These are phyloP conservation scores for Eretmocerus hayati DNA, from an alignment of 2,888 invertebrate species.

Conservation along the genomic window DNA sequence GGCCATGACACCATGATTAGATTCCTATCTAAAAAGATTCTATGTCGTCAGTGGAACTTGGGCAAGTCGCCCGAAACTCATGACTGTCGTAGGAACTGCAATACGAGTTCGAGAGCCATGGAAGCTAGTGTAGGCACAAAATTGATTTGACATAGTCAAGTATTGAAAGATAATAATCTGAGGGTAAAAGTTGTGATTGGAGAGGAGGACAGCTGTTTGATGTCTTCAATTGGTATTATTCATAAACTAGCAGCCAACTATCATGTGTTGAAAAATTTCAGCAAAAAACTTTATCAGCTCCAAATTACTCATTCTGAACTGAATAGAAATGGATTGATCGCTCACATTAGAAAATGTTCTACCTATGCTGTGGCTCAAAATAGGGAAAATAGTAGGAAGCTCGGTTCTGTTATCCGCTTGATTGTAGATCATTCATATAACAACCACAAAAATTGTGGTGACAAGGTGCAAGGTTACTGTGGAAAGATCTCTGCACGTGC, in stretches of 20 bases:
- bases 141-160: neutral
- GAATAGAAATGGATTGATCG: slow-evolving; percentile 19
- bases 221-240: slow-evolving; percentile 1
- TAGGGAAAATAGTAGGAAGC: slow-evolving; percentile 7
- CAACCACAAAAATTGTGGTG: slow-evolving; percentile 17
- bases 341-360: slow-evolving; percentile 26
- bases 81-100: neutral
- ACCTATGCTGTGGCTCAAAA: slow-evolving; percentile 23
- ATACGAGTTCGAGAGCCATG: neutral
- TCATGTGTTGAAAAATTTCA: slow-evolving; percentile 25
- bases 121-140: neutral
- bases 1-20: slow-evolving; percentile 5
- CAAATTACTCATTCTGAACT: slow-evolving; percentile 14
- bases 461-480: too few species aligned
- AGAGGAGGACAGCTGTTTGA: slow-evolving; percentile 4
- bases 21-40: neutral
- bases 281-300: slow-evolving; percentile 21
- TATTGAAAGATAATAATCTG: neutral
- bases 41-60: neutral
- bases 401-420: slow-evolving; percentile 16
- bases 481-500: too few species aligned
- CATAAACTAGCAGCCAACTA: slow-evolving; percentile 22
- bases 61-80: neutral
- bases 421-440: slow-evolving; percentile 19
- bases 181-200: slow-evolving; percentile 4